phyloP scores from a whole-genome alignment of 2,113 vertebrate genomes.

The Campylomormyrus tamandua region DNA sequence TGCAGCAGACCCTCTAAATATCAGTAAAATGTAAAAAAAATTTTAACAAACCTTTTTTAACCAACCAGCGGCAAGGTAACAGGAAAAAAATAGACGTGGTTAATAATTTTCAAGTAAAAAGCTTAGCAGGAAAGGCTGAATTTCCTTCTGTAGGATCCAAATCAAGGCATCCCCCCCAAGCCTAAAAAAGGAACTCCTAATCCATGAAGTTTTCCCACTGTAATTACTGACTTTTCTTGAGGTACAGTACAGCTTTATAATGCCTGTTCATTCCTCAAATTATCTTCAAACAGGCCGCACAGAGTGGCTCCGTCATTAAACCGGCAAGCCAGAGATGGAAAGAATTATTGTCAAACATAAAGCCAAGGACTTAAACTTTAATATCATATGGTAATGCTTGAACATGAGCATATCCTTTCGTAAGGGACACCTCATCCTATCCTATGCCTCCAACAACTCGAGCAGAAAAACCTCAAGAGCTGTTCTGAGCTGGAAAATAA shows the following conservation, averaged over 20 bases:
- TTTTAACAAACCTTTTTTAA: background rate
- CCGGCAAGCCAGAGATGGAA: constrained; percentile 35
- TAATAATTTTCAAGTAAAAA: background rate
- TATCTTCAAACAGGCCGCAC: constrained; percentile 56
- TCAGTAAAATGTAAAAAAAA: background rate
- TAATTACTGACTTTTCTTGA: constrained; percentile 51
- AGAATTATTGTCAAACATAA: constrained; percentile 31
- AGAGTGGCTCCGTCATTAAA: constrained; percentile 50
- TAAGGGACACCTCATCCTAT: constrained; percentile 28
- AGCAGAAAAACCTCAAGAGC: constrained; percentile 14
- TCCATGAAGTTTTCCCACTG: constrained; percentile 37
- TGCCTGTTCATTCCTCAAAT: constrained; percentile 39
- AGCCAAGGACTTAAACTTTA: constrained; percentile 47
- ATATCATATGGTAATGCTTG: constrained; percentile 33
- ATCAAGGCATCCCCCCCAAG: background rate
- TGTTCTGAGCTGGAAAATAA: constrained; percentile 2
- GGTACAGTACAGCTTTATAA: constrained; percentile 44
- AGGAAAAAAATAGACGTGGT: background rate
- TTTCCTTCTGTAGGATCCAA: background rate
- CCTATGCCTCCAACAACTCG: constrained; percentile 15
- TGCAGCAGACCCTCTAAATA: background rate
- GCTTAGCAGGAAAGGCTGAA: background rate
- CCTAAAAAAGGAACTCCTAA: constrained; percentile 7
- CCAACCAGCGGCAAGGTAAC: background rate
- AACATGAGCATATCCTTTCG: constrained; percentile 27